These are phyloP conservation scores for Eretmochelys imbricata DNA, from an alignment of 2,113 vertebrate genomes.

Conservation along the genomic window DNA sequence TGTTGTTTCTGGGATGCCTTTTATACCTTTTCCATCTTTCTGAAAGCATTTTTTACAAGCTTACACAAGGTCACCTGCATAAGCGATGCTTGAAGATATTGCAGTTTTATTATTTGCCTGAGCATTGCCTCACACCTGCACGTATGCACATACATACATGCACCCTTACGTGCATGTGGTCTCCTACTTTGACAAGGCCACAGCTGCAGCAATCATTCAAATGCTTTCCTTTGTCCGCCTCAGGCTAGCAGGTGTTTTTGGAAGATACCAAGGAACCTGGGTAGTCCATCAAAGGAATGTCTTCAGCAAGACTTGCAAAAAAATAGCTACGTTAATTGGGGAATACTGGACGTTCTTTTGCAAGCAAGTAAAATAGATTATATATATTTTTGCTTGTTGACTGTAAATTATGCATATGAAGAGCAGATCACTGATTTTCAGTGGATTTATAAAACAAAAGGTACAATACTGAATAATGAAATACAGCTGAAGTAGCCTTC, in stretches of 20 bases:
- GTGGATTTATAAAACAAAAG: constrained; percentile 22
- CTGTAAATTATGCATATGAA: neutral
- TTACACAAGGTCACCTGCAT: neutral
- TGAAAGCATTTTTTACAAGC: neutral
- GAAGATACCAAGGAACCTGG: constrained; percentile 19
- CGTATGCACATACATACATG: neutral
- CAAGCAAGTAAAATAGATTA: neutral
- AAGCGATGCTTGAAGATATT: neutral
- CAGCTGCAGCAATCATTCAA: constrained; percentile 15
- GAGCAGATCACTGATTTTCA: neutral
- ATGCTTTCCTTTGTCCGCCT: neutral
- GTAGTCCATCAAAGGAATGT: neutral
- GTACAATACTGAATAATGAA: neutral
- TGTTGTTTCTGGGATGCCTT: neutral
- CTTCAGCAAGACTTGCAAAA: neutral
- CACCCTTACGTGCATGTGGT: neutral
- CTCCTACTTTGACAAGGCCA: neutral
- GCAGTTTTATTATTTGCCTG: neutral
- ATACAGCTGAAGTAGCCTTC: neutral
- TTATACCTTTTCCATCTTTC: neutral
- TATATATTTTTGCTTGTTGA: neutral
- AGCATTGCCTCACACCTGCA: accelerated
- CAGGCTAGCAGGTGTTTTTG: constrained; percentile 26
- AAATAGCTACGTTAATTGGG: accelerated
- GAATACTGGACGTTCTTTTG: neutral